phyloP scores from a whole-genome alignment of 2,888 invertebrate species.

The Pegoplata infirma region DNA sequence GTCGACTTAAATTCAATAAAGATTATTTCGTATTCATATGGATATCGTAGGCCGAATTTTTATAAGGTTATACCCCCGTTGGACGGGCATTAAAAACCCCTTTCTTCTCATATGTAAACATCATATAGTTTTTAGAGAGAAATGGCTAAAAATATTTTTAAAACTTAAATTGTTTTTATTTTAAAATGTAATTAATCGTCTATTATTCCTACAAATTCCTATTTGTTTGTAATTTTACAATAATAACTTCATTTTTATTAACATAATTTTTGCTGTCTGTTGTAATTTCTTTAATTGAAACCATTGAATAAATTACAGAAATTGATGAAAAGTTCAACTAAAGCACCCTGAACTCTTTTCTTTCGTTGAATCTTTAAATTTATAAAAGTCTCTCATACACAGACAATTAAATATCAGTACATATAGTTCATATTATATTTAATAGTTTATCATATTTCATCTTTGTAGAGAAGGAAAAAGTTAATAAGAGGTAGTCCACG shows the following conservation, averaged over 20 bases:
- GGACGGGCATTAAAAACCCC: too few relatives aligned
- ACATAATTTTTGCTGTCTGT: conserved; percentile 6
- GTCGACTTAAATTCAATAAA: too few relatives aligned
- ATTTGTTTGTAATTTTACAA: neutral
- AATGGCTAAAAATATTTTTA: too few relatives aligned
- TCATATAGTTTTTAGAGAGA: too few relatives aligned
- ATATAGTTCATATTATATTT: neutral
- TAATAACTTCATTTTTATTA: neutral
- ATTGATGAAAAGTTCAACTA: conserved; percentile 67
- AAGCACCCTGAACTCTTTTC: conserved; percentile 84
- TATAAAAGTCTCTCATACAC: conserved; percentile 25
- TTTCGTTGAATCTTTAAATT: conserved; percentile 75
- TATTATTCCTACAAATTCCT: too few relatives aligned
- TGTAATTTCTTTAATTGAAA: conserved; percentile 66
- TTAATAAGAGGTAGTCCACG: too few relatives aligned
- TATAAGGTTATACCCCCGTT: too few relatives aligned
- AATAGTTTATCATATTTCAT: conserved; percentile 24
- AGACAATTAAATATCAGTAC: neutral
- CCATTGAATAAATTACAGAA: conserved; percentile 69
- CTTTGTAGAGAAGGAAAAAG: conserved; percentile 21
- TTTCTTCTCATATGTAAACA: too few relatives aligned
- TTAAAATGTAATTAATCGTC: too few relatives aligned
- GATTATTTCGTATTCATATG: too few relatives aligned
- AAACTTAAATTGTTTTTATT: too few relatives aligned
- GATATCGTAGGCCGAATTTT: too few relatives aligned